A percentile compares a stretch with the other conserved stretches of the same genome.
Conservation (phyloP, 2,797 vertebrate genomes). For the Ctenopoma kingsleyae region DNA sequence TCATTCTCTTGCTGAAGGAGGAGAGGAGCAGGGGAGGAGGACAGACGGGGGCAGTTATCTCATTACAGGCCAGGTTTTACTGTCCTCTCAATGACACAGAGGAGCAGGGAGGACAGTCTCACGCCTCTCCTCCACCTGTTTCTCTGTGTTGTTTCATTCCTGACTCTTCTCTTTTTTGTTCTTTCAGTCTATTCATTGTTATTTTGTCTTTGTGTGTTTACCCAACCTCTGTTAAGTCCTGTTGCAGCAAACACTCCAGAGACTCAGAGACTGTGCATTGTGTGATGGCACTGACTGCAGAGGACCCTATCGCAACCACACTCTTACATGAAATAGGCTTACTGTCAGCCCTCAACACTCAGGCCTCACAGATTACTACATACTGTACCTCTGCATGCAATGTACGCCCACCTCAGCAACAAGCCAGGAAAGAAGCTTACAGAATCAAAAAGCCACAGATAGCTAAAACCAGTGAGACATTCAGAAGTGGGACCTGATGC, state of each 20-base stretch:
- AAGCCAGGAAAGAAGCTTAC: slow-evolving; percentile 51
- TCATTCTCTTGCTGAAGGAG: slow-evolving; percentile 21
- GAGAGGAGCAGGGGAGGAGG: slow-evolving; percentile 7
- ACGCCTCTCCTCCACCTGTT: slow-evolving; percentile 41
- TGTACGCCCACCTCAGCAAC: slow-evolving; percentile 68
- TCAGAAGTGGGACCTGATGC: slow-evolving; percentile 27
- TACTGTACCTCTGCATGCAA: slow-evolving; percentile 43
- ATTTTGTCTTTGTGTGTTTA: not conserved
- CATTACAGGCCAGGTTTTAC: slow-evolving; percentile 47
- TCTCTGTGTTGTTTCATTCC: slow-evolving; percentile 12
- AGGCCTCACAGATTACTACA: slow-evolving; percentile 59
- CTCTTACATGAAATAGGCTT: slow-evolving; percentile 66
- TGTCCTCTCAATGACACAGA: slow-evolving; percentile 57
- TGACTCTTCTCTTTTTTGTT: slow-evolving; percentile 1
- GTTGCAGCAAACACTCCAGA: slow-evolving; percentile 21
- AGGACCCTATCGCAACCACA: slow-evolving; percentile 39
- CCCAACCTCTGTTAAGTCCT: slow-evolving; percentile 33
- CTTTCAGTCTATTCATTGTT: slow-evolving; percentile 4
- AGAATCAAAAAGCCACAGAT: slow-evolving; percentile 25
- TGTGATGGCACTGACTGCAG: slow-evolving; percentile 62
- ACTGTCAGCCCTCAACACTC: slow-evolving; percentile 56
- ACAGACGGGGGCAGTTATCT: slow-evolving; percentile 48
- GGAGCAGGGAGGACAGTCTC: slow-evolving; percentile 26
- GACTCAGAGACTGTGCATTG: slow-evolving; percentile 50
- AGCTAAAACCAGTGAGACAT: slow-evolving; percentile 45